Base-by-base conservation (phyloP, 2,113 vertebrate species). In the Notiomystis cincta region DNA sequence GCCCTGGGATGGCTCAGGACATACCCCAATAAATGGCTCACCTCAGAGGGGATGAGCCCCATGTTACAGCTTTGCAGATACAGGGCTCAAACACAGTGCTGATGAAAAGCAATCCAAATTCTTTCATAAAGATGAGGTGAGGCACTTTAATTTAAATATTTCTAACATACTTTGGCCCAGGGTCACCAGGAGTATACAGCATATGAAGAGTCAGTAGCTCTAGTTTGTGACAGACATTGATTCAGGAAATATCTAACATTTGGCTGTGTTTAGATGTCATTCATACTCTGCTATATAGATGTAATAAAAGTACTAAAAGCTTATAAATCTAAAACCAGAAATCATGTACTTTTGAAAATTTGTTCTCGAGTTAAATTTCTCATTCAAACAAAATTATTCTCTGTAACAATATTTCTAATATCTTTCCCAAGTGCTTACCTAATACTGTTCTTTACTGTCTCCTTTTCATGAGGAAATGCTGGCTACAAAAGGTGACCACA, bases 11-110 rank as follows among this genome's bases (percentile, higher is more conserved):
- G 19, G 16, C 22, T 61, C 67, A 56, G 2, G 16, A 48, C 1
- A 69, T 18, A 54, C 5, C 2, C 2, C 0, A 0, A 13, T 37
- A 38, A 66, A 37, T 2, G 2, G 4, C 11, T 71, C 15, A 44
- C 18, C 30, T 62, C 53, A 47, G 23, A 50, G 30, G 11, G 27
- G 23, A 24, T 21, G 15, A 38, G 22, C 19, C 19, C 9, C 4
- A 0, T 20, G 17, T 30, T 23, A 7, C 13, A 23, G 6, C 16
- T 82, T 37, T 89, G 44, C 8, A 80, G 21, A 42, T 28, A 30
- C 2, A 77, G 3, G 5, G 16, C 9, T 82, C 21, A 67, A 56
- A 78, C 7, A 37, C 4, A 30, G 4, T 35, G 8, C 4, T 71
- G 40, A 53, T 15, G 10, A 78, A 86, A 78, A 89, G 3, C 1